Percentiles rank a stretch among this genome's conserved stretches.
These are phyloP conservation scores for Moxostoma hubbsi DNA, from an alignment of 2,797 vertebrate species.

Conservation along the genomic window DNA sequence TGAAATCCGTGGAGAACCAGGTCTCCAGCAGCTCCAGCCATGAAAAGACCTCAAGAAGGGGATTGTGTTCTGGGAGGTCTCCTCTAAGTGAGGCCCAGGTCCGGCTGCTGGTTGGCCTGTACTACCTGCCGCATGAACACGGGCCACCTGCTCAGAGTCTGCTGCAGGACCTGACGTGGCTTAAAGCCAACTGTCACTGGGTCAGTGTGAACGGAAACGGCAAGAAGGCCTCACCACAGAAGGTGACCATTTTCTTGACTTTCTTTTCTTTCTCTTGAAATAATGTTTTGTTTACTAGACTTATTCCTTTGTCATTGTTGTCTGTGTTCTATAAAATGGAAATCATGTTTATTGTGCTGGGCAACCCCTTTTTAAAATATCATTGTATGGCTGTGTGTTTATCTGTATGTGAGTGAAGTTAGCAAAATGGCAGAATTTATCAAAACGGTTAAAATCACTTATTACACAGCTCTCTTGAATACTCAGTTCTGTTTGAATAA, in stretches of 20 bases:
- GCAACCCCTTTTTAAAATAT: neutral
- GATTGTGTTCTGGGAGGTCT: conserved; percentile 67
- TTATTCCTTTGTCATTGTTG: neutral
- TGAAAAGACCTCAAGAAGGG: conserved; percentile 66
- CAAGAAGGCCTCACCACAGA: conserved; percentile 67
- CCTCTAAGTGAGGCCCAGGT: conserved; percentile 78
- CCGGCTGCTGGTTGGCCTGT: conserved; percentile 82
- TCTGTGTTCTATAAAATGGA: neutral
- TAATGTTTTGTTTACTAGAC: too few species aligned
- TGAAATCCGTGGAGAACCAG: conserved; percentile 58
- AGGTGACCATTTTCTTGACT: conserved; percentile 65
- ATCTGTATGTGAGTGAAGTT: too few species aligned
- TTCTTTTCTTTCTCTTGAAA: too few species aligned
- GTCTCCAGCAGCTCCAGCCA: conserved; percentile 38
- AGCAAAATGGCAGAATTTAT: too few species aligned
- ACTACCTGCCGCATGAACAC: conserved; percentile 85
- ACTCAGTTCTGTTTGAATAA: too few species aligned
- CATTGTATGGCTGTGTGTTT: too few species aligned
- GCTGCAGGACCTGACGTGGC: conserved; percentile 85
- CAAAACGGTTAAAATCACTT: too few species aligned
- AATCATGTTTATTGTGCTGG: neutral
- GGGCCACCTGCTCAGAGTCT: conserved; percentile 78
- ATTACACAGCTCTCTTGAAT: too few species aligned
- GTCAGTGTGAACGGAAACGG: conserved; percentile 73
- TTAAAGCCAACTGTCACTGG: conserved; percentile 79